These are phyloP conservation scores for Corbicula japonica DNA, from an alignment of 2,888 invertebrate genomes.

Conservation along the genomic window DNA sequence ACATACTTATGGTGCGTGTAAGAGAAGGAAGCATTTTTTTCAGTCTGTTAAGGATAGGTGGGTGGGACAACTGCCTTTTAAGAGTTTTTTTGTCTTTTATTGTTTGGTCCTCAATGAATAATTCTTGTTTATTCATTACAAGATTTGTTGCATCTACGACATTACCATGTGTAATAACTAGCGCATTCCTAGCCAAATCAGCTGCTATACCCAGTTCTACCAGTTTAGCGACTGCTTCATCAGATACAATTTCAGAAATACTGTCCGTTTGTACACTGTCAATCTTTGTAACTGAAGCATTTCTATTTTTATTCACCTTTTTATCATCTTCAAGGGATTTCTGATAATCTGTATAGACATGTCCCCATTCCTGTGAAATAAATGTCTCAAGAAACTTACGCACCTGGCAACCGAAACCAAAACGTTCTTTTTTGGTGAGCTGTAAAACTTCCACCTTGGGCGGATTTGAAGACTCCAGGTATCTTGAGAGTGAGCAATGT, in stretches of 20 bases:
- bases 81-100: not conserved
- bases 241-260: conserved; percentile 49
- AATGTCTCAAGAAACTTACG: conserved; percentile 76
- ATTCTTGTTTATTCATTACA: conserved; percentile 68
- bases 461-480: conserved; percentile 76
- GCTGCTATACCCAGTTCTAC: conserved; percentile 76
- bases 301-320: conserved; percentile 38
- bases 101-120: not conserved
- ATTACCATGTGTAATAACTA: conserved; percentile 76
- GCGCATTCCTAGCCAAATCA: conserved; percentile 74
- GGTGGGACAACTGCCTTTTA: conserved; percentile 65
- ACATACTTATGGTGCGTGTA: conserved; percentile 59
- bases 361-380: conserved; percentile 69
- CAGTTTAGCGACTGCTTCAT: conserved; percentile 68
- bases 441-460: conserved; percentile 82
- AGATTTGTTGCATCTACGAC: conserved; percentile 74
- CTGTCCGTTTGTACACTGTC: not conserved
- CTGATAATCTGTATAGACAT: conserved; percentile 51
- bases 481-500: conserved; percentile 75
- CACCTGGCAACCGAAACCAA: conserved; percentile 80
- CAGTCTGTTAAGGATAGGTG: conserved; percentile 56
- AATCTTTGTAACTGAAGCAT: conserved; percentile 1
- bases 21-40: conserved; percentile 60
- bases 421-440: conserved; percentile 77
- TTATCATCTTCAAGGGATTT: conserved; percentile 29